These are phyloP conservation scores for Euwallacea fornicatus DNA, from an alignment of 1,140 invertebrate species.

Conservation along the genomic window DNA sequence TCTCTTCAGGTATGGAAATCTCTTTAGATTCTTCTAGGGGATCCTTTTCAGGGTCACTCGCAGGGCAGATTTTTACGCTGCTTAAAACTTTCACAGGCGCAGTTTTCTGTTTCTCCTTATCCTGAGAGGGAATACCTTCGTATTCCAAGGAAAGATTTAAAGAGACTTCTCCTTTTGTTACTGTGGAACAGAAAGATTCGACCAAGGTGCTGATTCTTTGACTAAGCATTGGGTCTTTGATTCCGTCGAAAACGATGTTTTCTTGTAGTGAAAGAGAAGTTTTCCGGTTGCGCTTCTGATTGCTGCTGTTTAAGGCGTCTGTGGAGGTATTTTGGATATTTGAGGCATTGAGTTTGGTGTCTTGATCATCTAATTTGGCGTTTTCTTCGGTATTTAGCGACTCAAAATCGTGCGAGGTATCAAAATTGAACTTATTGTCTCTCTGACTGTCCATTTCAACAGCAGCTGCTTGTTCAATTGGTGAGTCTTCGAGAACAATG, in stretches of 20 bases:
- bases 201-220: constrained; percentile 34
- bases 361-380: neutral
- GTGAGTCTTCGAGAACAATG: neutral
- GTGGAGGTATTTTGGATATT: constrained; percentile 1
- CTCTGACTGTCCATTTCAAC: neutral
- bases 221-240: constrained; percentile 26
- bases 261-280: constrained; percentile 37
- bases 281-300: constrained; percentile 26
- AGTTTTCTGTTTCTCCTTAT: constrained; percentile 11
- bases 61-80: constrained; percentile 8
- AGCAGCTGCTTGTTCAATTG: neutral
- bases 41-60: neutral
- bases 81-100: constrained; percentile 18
- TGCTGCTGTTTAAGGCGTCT: neutral
- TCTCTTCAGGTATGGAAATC: neutral
- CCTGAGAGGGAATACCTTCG: constrained; percentile 15
- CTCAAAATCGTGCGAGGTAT: neutral
- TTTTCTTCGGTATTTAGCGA: neutral
- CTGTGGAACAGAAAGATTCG: constrained; percentile 35
- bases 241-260: constrained; percentile 34
- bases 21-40: neutral
- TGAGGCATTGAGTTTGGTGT: neutral
- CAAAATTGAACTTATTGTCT: neutral
- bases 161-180: constrained; percentile 35
- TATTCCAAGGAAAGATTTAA: constrained; percentile 40